A percentile compares a stretch with the other conserved stretches of the same genome.
Conservation (phyloP, 2,113 vertebrate species). For the Sitta europaea region DNA sequence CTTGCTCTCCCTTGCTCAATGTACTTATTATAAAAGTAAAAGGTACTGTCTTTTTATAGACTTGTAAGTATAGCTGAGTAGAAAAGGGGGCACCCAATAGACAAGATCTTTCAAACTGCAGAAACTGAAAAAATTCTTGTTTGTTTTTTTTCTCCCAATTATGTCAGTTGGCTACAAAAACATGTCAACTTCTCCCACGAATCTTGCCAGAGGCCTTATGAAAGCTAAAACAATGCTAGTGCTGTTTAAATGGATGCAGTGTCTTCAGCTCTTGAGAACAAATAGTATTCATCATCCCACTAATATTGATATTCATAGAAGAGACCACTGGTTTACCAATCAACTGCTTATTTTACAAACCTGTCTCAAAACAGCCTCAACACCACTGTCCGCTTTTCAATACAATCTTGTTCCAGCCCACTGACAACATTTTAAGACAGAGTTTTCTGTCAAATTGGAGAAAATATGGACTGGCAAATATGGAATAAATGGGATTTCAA, state of each 20-base stretch:
- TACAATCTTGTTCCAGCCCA: background rate
- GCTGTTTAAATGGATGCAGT: background rate
- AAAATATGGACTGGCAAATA: background rate
- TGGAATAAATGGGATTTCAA: background rate
- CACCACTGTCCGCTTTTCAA: background rate
- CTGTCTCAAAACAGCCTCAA: background rate
- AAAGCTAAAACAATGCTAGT: slow-evolving; percentile 16
- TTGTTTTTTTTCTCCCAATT: background rate
- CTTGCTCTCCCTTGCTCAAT: background rate
- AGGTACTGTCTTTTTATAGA: background rate
- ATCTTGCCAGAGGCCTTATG: background rate
- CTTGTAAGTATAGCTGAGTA: background rate
- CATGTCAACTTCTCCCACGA: background rate
- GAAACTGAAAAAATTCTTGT: background rate
- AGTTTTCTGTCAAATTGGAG: background rate
- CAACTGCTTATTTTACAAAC: background rate
- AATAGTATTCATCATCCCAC: background rate
- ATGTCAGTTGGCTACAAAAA: slow-evolving; percentile 30
- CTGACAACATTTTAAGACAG: background rate
- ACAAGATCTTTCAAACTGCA: background rate
- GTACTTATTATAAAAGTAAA: background rate
- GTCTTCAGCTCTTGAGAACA: background rate
- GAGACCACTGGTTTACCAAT: background rate
- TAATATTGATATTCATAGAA: background rate
- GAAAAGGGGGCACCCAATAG: background rate